Base-by-base conservation (phyloP, 1,140 invertebrate species). In the Caenorhabditis briggsae region DNA sequence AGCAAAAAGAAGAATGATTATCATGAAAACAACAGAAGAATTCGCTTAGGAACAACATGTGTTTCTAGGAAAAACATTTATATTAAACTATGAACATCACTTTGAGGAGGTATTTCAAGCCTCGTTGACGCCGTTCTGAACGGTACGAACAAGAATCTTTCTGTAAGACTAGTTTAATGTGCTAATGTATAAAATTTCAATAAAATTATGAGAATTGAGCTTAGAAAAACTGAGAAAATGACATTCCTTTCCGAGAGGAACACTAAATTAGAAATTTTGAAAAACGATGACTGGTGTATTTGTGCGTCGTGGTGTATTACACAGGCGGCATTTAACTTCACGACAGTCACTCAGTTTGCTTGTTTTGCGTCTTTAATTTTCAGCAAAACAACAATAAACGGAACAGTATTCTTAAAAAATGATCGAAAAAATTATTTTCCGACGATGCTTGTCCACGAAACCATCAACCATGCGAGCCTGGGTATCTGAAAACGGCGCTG, bases 221-320 rank as follows among this genome's bases (percentile, higher is more conserved):
- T 0, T 8, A 50, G 23, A 41, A 43, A 78, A 12, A 5, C 18
- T 3, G 33, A 33, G 33, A 33, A 33, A 33, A 3, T 33, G 33
- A 33, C 33, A 33, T 33, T 33, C 33, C 3, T 33, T 33, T 33
- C 33, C 1, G 1, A 1, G 33, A 33, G 33, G 33, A 33, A 33
- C 33, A 53, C 25, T 11, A n/a, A 25, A 20, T 12, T 14, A 50
- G 12, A 50, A 78, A 50, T 50, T 50, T 50, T 50, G 70, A 50
- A 78, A 78, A 78, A 9, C 33, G 70, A 78, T 78, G 70, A 78
- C 50, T 18, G 48, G 70, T 78, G 70, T 11, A 78, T 18, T 78
- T 78, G 43, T 11, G 70, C 70, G 70, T 78, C 5, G n/a, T 12
- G 46, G 70, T 78, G 70, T 20, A 25, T 46, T n/a, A 12, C 70